These are phyloP conservation scores for Drosophila glabriapex DNA, from an alignment of 2,888 invertebrate genomes.

Conservation along the genomic window DNA sequence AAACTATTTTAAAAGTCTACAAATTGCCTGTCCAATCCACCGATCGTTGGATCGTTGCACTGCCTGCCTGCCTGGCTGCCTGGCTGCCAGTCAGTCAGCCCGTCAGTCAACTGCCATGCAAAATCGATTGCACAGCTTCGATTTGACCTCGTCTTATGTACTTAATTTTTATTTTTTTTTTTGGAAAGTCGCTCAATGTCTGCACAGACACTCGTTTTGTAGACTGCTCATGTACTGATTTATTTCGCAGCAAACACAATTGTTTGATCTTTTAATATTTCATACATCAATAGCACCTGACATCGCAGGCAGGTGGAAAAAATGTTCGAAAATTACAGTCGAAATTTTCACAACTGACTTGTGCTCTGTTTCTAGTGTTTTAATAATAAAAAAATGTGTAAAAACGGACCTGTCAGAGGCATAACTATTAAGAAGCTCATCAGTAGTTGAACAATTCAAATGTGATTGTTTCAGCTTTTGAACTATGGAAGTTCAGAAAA, in stretches of 20 bases:
- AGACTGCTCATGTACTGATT: constrained; percentile 32
- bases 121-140: constrained; percentile 70
- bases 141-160: constrained; percentile 66
- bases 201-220: constrained; percentile 25
- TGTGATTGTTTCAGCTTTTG: not conserved
- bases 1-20: constrained; percentile 78
- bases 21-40: constrained; percentile 77
- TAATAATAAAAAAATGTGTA: not conserved
- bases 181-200: constrained; percentile 64
- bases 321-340: not conserved
- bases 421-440: not conserved
- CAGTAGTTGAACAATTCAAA: not conserved
- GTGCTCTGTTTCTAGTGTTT: not conserved
- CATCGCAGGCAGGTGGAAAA: not conserved
- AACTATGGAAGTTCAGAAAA: not conserved
- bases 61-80: constrained; percentile 15
- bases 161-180: constrained; percentile 5
- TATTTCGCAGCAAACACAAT: constrained; percentile 57
- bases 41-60: constrained; percentile 34
- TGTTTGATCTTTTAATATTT: constrained; percentile 42
- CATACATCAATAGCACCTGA: constrained; percentile 18
- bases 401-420: not conserved
- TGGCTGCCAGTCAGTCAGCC: constrained; percentile 55
- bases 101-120: constrained; percentile 63
- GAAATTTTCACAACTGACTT: not conserved